Conservation (phyloP, 2,113 vertebrate genomes). For the Pterocles orientalis region DNA sequence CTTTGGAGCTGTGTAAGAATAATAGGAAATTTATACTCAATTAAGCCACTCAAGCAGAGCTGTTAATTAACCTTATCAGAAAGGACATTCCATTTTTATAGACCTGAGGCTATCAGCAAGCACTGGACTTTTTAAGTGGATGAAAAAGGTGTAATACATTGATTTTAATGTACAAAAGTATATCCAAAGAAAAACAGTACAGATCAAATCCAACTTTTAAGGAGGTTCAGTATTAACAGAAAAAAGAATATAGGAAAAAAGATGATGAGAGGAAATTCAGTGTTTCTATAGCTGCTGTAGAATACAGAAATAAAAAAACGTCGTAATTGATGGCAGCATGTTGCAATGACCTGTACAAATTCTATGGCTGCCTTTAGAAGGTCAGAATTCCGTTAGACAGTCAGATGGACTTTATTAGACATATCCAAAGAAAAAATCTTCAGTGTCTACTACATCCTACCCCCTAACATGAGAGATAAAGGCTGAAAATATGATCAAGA, state of each 20-base stretch:
- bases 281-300: not conserved
- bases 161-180: conserved; percentile 18
- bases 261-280: not conserved
- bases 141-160: conserved; percentile 39
- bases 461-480: not conserved
- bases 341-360: not conserved
- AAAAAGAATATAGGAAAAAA: not conserved
- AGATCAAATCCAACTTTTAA: not conserved
- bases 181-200: not conserved
- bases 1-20: conserved; percentile 54
- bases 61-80: conserved; percentile 73
- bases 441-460: not conserved
- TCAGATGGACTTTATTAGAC: not conserved
- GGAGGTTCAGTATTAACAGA: not conserved
- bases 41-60: conserved; percentile 66
- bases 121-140: conserved; percentile 47
- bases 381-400: not conserved
- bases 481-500: not conserved
- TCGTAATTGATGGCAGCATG: not conserved
- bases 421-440: not conserved
- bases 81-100: conserved; percentile 71
- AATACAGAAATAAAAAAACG: not conserved
- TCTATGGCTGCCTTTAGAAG: not conserved
- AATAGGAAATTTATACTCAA: conserved; percentile 70
- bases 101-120: conserved; percentile 64